These are phyloP conservation scores for Catalaphyllia jardinei DNA, from an alignment of 64 coral and sea anemone genomes.

Conservation along the genomic window DNA sequence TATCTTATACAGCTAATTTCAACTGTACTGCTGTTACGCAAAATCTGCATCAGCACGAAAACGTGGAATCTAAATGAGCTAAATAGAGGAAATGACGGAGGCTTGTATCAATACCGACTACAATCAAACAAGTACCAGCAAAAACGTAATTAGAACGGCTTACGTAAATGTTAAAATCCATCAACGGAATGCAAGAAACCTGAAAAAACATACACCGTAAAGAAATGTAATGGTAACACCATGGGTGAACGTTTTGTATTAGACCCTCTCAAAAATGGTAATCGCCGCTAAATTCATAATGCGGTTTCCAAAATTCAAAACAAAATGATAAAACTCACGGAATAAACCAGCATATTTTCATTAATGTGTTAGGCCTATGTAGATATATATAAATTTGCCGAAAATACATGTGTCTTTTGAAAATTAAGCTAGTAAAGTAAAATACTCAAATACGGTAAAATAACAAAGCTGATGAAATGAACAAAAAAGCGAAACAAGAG, in stretches of 20 bases:
- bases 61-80: no score
- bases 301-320: background rate
- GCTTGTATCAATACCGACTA: no score
- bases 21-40: no score
- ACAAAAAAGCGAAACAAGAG: no score
- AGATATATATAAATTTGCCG: background rate
- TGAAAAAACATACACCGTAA: background rate
- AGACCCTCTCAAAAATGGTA: background rate
- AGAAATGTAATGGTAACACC: background rate
- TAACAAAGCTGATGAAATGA: background rate
- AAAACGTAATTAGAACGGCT: no score
- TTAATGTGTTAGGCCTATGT: no score
- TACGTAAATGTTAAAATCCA: background rate
- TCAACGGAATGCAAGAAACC: background rate
- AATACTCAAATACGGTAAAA: background rate
- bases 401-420: background rate
- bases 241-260: background rate
- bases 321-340: background rate
- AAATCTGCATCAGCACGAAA: no score
- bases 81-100: no score
- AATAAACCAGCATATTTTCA: background rate
- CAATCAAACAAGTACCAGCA: no score
- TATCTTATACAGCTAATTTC: no score
- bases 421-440: no score
- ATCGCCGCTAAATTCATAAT: constrained; percentile 23